A percentile compares a stretch with the other conserved stretches of the same genome.
phyloP scores from a whole-genome alignment of 2,888 invertebrate species.

The Agonum fuliginosum region DNA sequence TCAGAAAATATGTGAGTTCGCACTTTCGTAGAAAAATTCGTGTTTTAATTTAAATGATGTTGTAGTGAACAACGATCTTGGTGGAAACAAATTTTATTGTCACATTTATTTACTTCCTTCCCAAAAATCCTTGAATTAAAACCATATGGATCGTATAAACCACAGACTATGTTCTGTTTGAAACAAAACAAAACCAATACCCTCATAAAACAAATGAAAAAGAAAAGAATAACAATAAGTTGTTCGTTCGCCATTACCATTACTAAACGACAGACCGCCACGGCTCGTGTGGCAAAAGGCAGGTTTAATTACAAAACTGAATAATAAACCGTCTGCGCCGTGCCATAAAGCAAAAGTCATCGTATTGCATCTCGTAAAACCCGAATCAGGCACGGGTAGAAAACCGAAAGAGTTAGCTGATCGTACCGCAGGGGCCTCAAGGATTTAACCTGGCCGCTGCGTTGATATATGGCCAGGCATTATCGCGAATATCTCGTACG shows the following conservation, averaged over 20 bases:
- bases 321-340: constrained; percentile 43
- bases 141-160: background rate
- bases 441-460: background rate
- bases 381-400: constrained; percentile 9
- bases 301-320: constrained; percentile 39
- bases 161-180: background rate
- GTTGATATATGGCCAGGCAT: background rate
- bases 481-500: background rate
- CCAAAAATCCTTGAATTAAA: too few species aligned
- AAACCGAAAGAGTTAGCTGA: background rate
- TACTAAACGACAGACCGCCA: background rate
- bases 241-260: background rate
- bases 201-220: background rate
- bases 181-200: background rate
- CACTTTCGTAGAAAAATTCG: too few species aligned
- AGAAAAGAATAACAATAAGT: background rate
- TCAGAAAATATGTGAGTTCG: too few species aligned
- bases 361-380: constrained; percentile 40
- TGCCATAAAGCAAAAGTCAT: constrained; percentile 46
- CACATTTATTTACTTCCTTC: too few species aligned
- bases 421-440: background rate
- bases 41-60: too few species aligned
- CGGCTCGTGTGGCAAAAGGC: constrained; percentile 7
- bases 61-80: too few species aligned
- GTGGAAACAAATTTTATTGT: too few species aligned